These are phyloP conservation scores for Tetragonisca angustula DNA, from an alignment of 2,888 invertebrate genomes.

Conservation along the genomic window DNA sequence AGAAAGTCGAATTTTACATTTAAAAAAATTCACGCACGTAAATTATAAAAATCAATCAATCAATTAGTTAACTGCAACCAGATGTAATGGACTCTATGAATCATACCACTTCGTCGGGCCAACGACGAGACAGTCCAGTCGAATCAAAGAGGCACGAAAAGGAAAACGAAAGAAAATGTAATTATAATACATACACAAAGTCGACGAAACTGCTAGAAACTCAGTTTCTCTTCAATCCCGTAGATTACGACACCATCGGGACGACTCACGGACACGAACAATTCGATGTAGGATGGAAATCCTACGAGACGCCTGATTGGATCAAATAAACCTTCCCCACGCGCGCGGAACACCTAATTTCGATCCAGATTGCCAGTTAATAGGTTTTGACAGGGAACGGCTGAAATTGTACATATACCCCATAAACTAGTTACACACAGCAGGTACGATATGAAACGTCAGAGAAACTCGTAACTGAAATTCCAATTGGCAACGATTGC, in stretches of 20 bases:
- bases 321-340: neutral
- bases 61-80: no score
- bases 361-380: slow-evolving; percentile 34
- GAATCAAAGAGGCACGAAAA: no score
- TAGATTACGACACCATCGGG: neutral
- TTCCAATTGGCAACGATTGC: slow-evolving; percentile 34
- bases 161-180: neutral
- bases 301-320: slow-evolving; percentile 16
- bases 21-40: no score
- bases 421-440: slow-evolving; percentile 32
- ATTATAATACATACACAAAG: neutral
- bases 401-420: slow-evolving; percentile 47
- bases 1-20: no score
- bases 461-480: slow-evolving; percentile 55
- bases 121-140: no score
- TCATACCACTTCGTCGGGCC: no score
- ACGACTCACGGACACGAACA: neutral
- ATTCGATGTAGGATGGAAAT: neutral
- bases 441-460: slow-evolving; percentile 42
- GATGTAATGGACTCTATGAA: no score
- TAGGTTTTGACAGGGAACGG: slow-evolving; percentile 24
- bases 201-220: neutral
- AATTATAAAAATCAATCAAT: no score
- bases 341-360: slow-evolving; percentile 12
- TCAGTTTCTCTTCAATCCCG: neutral